These are phyloP conservation scores for Eptesicus fuscus DNA, from an alignment of 2,113 vertebrate species.

Conservation along the genomic window DNA sequence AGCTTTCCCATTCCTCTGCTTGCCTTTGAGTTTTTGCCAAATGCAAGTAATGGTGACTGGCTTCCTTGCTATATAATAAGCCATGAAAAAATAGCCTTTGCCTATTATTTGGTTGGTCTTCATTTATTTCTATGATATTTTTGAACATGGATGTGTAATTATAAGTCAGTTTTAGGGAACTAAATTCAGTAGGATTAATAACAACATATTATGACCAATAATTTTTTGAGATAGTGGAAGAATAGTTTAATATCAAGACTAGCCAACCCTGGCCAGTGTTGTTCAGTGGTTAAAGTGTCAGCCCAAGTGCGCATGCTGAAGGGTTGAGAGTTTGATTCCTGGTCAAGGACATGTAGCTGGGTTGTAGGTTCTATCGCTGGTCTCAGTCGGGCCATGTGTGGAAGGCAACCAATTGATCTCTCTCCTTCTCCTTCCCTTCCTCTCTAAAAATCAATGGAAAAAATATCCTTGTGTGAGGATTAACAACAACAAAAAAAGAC, in stretches of 20 bases:
- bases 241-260: background rate
- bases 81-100: background rate
- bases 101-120: background rate
- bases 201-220: background rate
- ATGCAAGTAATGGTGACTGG: background rate
- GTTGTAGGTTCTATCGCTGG: too few relatives aligned
- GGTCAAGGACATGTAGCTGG: too few relatives aligned
- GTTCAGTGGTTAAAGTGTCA: too few relatives aligned
- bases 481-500: too few relatives aligned
- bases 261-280: too few relatives aligned
- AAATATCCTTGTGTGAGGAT: too few relatives aligned
- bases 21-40: background rate
- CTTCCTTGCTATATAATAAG: background rate
- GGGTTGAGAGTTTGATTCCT: too few relatives aligned
- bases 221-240: background rate
- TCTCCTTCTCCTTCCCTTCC: too few relatives aligned
- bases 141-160: background rate
- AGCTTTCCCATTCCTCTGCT: background rate
- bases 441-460: too few relatives aligned
- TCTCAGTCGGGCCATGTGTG: too few relatives aligned
- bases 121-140: background rate
- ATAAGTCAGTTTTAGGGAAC: background rate
- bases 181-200: background rate
- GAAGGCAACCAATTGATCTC: too few relatives aligned
- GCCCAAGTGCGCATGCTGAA: too few relatives aligned